phyloP scores from a whole-genome alignment of 2,797 vertebrate genomes.

The Peromyscus aztecus region DNA sequence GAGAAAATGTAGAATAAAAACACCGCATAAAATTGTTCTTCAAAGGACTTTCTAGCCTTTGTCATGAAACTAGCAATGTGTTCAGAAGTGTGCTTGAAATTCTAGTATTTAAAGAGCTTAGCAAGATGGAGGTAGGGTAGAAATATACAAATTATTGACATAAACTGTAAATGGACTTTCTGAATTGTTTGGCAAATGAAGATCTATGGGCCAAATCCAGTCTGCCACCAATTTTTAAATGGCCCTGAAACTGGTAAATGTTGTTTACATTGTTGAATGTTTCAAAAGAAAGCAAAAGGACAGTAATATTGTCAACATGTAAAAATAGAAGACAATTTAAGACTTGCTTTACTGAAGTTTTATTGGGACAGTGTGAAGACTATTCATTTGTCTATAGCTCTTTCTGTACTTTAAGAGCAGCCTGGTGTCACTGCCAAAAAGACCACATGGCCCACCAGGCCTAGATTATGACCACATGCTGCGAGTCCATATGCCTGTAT shows the following conservation, averaged over 20 bases:
- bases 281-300: slow-evolving; percentile 53
- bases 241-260: not conserved
- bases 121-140: not conserved
- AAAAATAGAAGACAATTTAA: slow-evolving; percentile 42
- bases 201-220: not conserved
- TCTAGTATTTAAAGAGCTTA: not conserved
- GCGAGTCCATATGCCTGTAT: not conserved
- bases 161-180: not conserved
- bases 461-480: not conserved
- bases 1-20: not conserved
- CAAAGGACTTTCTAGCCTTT: slow-evolving; percentile 46
- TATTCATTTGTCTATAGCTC: not conserved
- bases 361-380: not conserved
- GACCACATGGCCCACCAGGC: not conserved
- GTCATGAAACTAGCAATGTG: slow-evolving; percentile 45
- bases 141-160: slow-evolving; percentile 13
- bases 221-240: not conserved
- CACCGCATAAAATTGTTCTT: not conserved
- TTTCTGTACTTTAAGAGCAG: not conserved
- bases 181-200: not conserved
- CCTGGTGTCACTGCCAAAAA: not conserved
- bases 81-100: slow-evolving; percentile 35
- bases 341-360: not conserved
- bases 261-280: slow-evolving; percentile 3
- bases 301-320: not conserved